Evolutionary conservation across 2,888 invertebrate genomes (phyloP), one percentile per base, ranked within the genome.

Genomic region (Omphaloscelis lunosa): DNA sequence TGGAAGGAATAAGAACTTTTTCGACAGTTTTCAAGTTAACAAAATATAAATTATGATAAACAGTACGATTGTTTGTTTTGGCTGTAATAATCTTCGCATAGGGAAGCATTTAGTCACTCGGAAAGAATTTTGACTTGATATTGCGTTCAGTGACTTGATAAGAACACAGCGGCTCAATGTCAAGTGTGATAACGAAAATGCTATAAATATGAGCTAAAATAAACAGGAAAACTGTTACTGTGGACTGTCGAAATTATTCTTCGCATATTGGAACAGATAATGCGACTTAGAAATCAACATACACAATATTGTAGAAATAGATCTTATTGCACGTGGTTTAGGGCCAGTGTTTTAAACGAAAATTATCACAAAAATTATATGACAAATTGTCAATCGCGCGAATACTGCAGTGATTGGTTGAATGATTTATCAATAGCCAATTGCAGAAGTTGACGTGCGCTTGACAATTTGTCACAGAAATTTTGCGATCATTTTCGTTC

Each of bases 281-380:
- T 69, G 71, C 82, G 72, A 81, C 81, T 77, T 72, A 75, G 82
- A 83, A 84, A 88, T 86, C 71, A 82, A 82, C 68, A 80, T 83
- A 77, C 79, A 75, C 58, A 71, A 68, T 69, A 59, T 34, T 68
- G 53, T 69, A 76, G 72, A 76, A 82, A 75, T 67, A 72, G 34
- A 17, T 76, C 70, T 77, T 58, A 79, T 34, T 69, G 59, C 65
- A 77, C 68, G 68, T 68, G 4, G 1, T 2, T n/a, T 68, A n/a
- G 12, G n/a, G 11, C 0, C 51, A 34, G n/a, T 20, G 56, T 56
- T 1, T 39, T 4, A 11, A 39, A 34, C 4, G 17, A 51, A 67
- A 67, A 34, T 34, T 15, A 34, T 51, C 17, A 3, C 66, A 48
- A 41, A 41, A 41, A 9, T 17, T 9, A 15, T 15, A 12, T 29